Evolutionary conservation across 2,113 vertebrate genomes (phyloP), one percentile per base, ranked within the genome.

Genomic region (Parotia lawesii): DNA sequence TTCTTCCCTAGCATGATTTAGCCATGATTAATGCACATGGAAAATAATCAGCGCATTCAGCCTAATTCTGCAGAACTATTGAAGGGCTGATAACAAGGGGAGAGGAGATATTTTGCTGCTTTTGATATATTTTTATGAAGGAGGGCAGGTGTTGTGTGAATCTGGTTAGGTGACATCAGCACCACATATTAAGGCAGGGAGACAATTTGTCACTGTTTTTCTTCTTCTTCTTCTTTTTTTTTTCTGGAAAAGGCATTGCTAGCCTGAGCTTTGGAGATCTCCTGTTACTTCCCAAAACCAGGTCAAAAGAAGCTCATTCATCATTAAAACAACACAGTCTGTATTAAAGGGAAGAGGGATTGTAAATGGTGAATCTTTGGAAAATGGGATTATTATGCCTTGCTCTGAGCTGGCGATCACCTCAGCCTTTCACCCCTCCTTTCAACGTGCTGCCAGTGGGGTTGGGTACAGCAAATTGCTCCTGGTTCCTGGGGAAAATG

Each of bases 61-160:
- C 44, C 91, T 77, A 90, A 94, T 89, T 93, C 74, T 86, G 54
- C 37, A 62, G 79, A 82, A 67, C 77, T 85, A 83, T 74, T 94
- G 71, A 95, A 83, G 48, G 51, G 56, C 51, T 38, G 72, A 56
- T 56, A 90, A 28, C 45, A 85, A 73, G 23, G 51, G 31, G 23
- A 80, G 45, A 78, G 48, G 29, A 61, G 40, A 54, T 45, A 45
- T 65, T 84, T 92, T 92, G 10, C 17, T 86, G 48, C 24, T 61
- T 85, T 91, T 67, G 37, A 71, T 71, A 33, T 18, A 31, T 67
- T 77, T 90, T 88, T 57, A 80, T 79, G 60, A 93, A 67, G 15
- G 67, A 62, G 38, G 33, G 31, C 38, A 79, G 38, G 44, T 79
- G 72, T 70, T 45, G 2, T 42, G n/a, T 77, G 78, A 73, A 66